These are phyloP conservation scores for Cephalopterus ornatus DNA, from an alignment of 2,113 vertebrate genomes.

Conservation along the genomic window DNA sequence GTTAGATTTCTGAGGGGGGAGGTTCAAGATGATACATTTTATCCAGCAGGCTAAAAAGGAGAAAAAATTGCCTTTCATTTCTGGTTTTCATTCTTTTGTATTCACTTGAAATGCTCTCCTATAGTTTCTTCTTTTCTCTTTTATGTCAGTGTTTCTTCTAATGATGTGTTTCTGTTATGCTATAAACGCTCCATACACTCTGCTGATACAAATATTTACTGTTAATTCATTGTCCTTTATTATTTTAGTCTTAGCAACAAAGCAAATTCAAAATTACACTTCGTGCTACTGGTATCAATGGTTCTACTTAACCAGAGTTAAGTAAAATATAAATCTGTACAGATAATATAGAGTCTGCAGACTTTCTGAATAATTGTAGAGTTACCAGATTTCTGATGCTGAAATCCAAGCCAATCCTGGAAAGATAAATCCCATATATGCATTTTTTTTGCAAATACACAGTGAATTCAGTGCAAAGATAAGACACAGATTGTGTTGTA, in stretches of 20 bases:
- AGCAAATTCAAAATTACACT: not conserved
- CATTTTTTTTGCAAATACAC: not conserved
- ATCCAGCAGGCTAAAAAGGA: not conserved
- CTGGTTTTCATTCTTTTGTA: not conserved
- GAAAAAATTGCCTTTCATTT: not conserved
- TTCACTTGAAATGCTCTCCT: not conserved
- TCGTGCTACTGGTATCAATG: not conserved
- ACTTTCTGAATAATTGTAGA: not conserved
- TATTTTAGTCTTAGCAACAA: not conserved
- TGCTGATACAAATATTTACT: not conserved
- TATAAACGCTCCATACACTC: not conserved
- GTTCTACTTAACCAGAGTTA: not conserved
- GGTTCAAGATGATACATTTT: not conserved
- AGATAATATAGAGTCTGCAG: not conserved
- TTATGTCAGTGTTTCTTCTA: not conserved
- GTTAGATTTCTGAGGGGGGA: not conserved
- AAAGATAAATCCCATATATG: not conserved
- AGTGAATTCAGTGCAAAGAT: not conserved
- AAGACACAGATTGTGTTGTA: not conserved
- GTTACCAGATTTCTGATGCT: not conserved
- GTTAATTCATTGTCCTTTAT: not conserved
- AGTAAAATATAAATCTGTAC: not conserved
- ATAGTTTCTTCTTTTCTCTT: not conserved
- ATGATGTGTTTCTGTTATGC: not conserved
- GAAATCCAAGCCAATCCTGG: not conserved